phyloP scores from a whole-genome alignment of 23 tunicate species.

The Styela clava region DNA sequence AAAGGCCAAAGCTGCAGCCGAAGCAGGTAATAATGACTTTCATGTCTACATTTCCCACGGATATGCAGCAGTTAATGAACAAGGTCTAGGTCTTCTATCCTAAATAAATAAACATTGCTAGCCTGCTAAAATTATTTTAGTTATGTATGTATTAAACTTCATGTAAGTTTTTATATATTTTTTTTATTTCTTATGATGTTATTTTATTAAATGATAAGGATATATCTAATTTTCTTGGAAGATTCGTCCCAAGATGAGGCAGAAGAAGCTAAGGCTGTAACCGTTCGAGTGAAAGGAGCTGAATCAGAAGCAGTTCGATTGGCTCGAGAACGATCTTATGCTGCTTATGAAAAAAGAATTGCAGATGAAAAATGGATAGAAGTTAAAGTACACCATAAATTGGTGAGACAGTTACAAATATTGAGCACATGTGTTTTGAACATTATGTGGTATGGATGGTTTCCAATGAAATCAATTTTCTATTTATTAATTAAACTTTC shows the following conservation, averaged over 20 bases:
- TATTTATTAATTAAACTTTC: neutral
- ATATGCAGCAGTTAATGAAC: no score
- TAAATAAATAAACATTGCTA: no score
- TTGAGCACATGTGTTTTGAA: no score
- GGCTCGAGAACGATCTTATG: constrained; percentile 66
- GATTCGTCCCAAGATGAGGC: constrained; percentile 80
- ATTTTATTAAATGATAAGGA: no score
- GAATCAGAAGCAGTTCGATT: constrained; percentile 75
- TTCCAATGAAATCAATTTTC: neutral
- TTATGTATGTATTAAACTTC: no score
- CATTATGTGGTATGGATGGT: no score
- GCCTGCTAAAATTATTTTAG: no score
- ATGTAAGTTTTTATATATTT: no score
- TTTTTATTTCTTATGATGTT: no score
- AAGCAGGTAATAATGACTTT: constrained; percentile 83
- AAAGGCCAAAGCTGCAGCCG: constrained; percentile 65
- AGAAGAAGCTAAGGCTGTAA: constrained; percentile 81
- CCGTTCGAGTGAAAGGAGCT: constrained; percentile 67
- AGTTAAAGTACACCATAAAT: neutral
- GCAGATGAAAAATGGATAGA: constrained; percentile 61
- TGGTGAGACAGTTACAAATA: no score
- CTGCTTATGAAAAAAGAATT: constrained; percentile 76
- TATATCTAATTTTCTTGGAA: no score
- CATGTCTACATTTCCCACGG: neutral
- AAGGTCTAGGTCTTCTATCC: no score